Evolutionary conservation across 2,888 invertebrate species (phyloP), one percentile per base, ranked within the genome.

Genomic region (Eilema caniola): DNA sequence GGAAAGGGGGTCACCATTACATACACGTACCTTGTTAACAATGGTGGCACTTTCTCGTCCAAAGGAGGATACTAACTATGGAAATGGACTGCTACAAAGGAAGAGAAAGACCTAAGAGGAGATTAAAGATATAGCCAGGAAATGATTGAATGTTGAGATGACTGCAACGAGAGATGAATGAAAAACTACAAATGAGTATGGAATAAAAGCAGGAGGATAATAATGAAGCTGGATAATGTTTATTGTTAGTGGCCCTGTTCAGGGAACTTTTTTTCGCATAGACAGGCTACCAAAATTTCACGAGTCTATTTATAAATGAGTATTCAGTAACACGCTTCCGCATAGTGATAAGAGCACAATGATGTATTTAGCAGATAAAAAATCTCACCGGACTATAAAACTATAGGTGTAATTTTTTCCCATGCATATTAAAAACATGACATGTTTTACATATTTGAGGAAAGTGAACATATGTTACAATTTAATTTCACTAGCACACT

Each of bases 401-500:
- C 66, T 37, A 60, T 24, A 25, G 47, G 11, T 62, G 53, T 61
- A 5, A 64, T 41, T 57, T 62, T 61, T 62, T 63, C 25, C 62
- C 53, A 69, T 62, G 62, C 12, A 56, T 62, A 63, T 63, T 53
- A 63, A 71, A 67, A 67, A 67, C 25, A n/a, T 37, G 33, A 69
- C 65, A 72, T 72, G 56, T 28, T 66, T 66, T 62, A 69, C 65
- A 72, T 72, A 69, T 68, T 69, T 66, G 47, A 72, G 66, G 72
- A 72, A 72, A 72, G 72, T 72, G 68, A 72, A 72, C 68, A 72
- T 3, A 66, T 72, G 72, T 72, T 71, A 65, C 60, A 65, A 71
- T 65, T n/a, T 78, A 76, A 72, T 76, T 76, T 65, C 74, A 78
- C 70, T 79, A 72, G 60, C 23, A 25, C 59, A 61, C 62, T 41